Evolutionary conservation across 2,113 vertebrate genomes (phyloP).

Genomic region (Pogonocichla stellata): DNA sequence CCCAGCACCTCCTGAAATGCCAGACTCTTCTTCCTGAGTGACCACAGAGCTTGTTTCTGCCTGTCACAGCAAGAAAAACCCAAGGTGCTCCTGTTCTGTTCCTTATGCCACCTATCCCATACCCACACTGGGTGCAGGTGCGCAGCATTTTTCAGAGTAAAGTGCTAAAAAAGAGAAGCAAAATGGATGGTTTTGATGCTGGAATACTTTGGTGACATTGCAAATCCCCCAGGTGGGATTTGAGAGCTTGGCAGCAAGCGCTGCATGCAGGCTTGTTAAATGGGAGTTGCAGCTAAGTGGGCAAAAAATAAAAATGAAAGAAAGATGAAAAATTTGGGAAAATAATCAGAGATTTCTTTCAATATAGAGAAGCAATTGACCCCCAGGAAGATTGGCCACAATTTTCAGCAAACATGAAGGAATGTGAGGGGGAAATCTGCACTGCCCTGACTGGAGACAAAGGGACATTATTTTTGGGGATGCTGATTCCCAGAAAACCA

Average conservation of each 20-base stretch:
- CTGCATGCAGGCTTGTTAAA: neutral
- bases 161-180: fast-evolving
- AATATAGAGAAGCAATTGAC: neutral
- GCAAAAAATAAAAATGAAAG: neutral
- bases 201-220: neutral
- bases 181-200: neutral
- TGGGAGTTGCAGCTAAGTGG: neutral
- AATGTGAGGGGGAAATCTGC: neutral
- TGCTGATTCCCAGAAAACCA: neutral
- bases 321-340: neutral
- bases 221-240: neutral
- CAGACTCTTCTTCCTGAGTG: neutral
- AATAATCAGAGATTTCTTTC: neutral
- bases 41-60: neutral
- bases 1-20: neutral
- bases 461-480: neutral
- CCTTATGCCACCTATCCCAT: neutral
- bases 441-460: neutral
- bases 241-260: too few relatives aligned
- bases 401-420: neutral
- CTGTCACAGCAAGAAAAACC: neutral
- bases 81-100: neutral
- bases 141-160: neutral
- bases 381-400: too few relatives aligned
- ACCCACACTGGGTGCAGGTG: neutral